Base-by-base conservation (phyloP, 2,888 invertebrate species). In the Athalia rosae region DNA sequence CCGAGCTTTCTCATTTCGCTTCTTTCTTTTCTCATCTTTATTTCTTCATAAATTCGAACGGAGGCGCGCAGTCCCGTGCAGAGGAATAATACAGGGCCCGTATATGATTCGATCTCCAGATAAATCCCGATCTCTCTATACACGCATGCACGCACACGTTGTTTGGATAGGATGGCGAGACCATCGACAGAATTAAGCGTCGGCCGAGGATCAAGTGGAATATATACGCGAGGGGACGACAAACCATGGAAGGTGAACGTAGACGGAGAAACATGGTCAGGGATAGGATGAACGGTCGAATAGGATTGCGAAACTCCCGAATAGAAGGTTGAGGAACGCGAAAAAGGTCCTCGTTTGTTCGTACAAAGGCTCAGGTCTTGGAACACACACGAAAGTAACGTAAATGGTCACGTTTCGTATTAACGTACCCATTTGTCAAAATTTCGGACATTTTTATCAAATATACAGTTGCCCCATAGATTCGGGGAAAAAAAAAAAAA, bases 101-200 rank as follows among this genome's bases (percentile, higher is more conserved):
- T n/a, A 5, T 62, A 13, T 28, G 67, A 67, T 67, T 67, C 28
- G 41, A 67, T 67, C 53, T 53, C 41, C 3, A 50, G 67, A 67
- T 53, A 53, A 67, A 67, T 50, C 53, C 53, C 67, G 41, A 67
- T 53, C 53, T 50, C 41, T 56, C 7, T 28, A 28, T 28, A 28
- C 28, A 28, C 28, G 28, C 28, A 28, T 28, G 28, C 28, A 28
- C 28, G 28, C 28, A 28, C 28, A 28, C 50, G 53, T 28, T 67
- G 53, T 67, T 53, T 53, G 50, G 50, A 67, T 67, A 67, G 28
- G 67, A 53, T 53, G 28, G 41, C n/a, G 53, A 28, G n/a, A 53
- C 61, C 53, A 56, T 41, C 15, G 66, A n/a, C 66, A 48, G 67
- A 66, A 67, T 67, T 67, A 67, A 67, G 48, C 66, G 66, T 67